Base-by-base conservation (phyloP, 2,113 vertebrate species). In the Lutjanus erythropterus region DNA sequence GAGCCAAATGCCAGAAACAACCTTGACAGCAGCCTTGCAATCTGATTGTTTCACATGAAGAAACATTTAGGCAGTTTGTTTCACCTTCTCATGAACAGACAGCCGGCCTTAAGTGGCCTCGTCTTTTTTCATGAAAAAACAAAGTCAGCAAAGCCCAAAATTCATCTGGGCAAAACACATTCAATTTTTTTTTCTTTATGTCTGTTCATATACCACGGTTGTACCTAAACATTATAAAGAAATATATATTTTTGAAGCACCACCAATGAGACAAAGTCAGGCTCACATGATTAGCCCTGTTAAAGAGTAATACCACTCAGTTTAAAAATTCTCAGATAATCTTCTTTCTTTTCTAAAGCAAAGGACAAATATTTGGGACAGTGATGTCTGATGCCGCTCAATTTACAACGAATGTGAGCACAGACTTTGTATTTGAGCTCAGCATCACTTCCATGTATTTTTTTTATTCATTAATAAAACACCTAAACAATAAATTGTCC, bases 11-110 rank as follows among this genome's bases (percentile, higher is more conserved):
- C 96, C 96, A 97, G 97, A 98, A 97, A 97, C 96, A 99, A 99
- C 97, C 97, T 97, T 96, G 96, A 99, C 96, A 95, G 96, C 96
- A 98, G 97, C 96, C 96, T 98, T 96, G 96, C 96, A 91, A 97
- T 97, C 95, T 70, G 94, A 96, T 96, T 97, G 97, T 98, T 98
- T 98, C 97, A 97, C 94, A 97, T 96, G 96, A 96, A 97, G 97
- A 99, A 98, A 99, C 96, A 96, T 97, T 96, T 98, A 98, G 97
- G 97, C 96, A 97, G 96, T 97, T 96, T 97, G 95, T 98, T 96
- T 97, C 95, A 97, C 97, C 96, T 98, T 99, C 97, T 97, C 97
- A 98, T 96, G 97, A 98, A 97, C 95, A 96, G 96, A 97, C 95
- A 95, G 95, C 91, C 94, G 94, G 94, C 96, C 95, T 78, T 77